These are phyloP conservation scores for Trichogramma dendrolimi DNA, from an alignment of 2,888 invertebrate genomes.

Conservation along the genomic window DNA sequence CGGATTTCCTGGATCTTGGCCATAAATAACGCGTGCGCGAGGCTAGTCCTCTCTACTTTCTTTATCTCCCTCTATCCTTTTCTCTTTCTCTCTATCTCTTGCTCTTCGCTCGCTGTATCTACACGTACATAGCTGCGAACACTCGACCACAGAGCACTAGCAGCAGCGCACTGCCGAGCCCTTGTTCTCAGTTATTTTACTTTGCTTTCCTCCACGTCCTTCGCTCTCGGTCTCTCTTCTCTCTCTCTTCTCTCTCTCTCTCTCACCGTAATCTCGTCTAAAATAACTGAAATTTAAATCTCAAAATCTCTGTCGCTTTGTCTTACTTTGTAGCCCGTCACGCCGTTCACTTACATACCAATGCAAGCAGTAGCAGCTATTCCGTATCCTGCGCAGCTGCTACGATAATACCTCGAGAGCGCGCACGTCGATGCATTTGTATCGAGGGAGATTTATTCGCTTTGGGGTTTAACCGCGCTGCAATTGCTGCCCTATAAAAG, in stretches of 20 bases:
- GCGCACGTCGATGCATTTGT: too few relatives aligned
- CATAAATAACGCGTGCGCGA: conserved; percentile 22
- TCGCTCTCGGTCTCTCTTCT: not conserved
- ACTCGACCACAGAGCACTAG: too few relatives aligned
- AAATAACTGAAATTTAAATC: conserved; percentile 27
- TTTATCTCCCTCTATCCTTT: not conserved
- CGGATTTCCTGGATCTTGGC: conserved; percentile 26
- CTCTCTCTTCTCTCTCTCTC: not conserved
- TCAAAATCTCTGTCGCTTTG: conserved; percentile 12
- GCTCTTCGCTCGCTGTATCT: not conserved
- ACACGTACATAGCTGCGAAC: too few relatives aligned
- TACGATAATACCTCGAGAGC: too few relatives aligned
- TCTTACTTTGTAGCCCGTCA: conserved; percentile 13
- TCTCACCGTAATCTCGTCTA: conserved; percentile 19
- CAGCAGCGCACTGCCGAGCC: not conserved
- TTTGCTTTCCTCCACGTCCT: not conserved
- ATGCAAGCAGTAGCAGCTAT: too few relatives aligned
- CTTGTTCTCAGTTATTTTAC: conserved; percentile 14
- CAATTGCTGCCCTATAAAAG: too few relatives aligned
- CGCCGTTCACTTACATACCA: too few relatives aligned
- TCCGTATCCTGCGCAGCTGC: too few relatives aligned
- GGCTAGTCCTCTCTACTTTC: not conserved
- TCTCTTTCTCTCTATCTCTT: conserved; percentile 3
- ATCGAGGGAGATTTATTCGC: too few relatives aligned
- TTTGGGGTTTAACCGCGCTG: too few relatives aligned